These are phyloP conservation scores for Caranx melampygus DNA, from an alignment of 2,113 vertebrate genomes.

Conservation along the genomic window DNA sequence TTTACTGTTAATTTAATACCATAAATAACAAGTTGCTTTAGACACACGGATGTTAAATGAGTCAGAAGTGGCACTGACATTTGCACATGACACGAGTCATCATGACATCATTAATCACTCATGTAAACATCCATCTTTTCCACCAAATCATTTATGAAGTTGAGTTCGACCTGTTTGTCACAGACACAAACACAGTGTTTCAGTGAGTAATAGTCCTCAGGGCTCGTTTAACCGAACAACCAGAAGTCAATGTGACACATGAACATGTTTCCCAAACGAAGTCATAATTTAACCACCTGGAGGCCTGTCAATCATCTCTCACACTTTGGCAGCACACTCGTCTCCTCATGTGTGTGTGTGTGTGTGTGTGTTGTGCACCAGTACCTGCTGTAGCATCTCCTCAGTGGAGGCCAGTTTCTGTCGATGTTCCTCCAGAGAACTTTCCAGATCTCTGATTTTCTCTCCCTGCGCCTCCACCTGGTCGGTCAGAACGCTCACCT, in stretches of 20 bases:
- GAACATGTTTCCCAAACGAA: neutral
- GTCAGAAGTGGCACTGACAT: no score
- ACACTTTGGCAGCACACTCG: neutral
- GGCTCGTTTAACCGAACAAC: neutral
- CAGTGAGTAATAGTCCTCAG: neutral
- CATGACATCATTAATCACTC: no score
- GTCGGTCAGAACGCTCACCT: conserved; percentile 98
- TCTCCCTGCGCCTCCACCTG: conserved; percentile 99
- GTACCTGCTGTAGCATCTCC: conserved; percentile 98
- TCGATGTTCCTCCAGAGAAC: conserved; percentile 93
- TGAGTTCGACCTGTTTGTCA: neutral
- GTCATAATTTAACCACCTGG: no score
- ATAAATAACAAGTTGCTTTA: no score
- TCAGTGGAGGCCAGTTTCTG: conserved; percentile 95
- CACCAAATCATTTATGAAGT: neutral
- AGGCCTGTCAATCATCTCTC: neutral
- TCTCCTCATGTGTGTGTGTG: neutral
- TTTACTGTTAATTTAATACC: no score
- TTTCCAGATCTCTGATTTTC: conserved; percentile 96
- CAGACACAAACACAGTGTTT: neutral
- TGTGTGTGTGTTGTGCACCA: neutral
- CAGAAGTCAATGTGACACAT: neutral
- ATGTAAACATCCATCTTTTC: no score
- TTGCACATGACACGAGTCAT: no score
- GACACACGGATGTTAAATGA: no score